These are phyloP conservation scores for Micropoecilia bifurca DNA, from an alignment of 2,797 vertebrate species.

Conservation along the genomic window DNA sequence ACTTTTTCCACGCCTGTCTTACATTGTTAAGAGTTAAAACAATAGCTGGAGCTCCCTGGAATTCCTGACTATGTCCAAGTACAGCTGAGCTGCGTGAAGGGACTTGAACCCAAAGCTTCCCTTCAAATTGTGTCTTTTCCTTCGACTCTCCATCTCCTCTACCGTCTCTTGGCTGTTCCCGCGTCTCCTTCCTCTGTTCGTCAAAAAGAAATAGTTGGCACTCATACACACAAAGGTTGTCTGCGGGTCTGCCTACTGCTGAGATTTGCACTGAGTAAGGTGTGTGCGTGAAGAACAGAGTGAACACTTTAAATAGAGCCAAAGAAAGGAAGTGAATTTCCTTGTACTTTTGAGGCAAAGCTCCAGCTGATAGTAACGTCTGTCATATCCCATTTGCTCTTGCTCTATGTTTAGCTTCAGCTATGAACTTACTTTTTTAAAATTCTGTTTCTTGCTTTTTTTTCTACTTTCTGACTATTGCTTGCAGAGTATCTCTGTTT, in stretches of 20 bases:
- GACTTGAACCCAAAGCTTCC: conserved; percentile 38
- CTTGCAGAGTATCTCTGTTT: not conserved
- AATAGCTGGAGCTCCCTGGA: conserved; percentile 6
- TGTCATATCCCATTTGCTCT: conserved; percentile 60
- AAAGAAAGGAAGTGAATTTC: conserved; percentile 60
- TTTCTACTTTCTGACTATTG: not conserved
- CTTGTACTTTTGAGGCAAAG: conserved; percentile 61
- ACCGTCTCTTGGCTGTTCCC: conserved; percentile 5
- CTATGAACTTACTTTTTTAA: not conserved
- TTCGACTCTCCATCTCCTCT: conserved; percentile 12
- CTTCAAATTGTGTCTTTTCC: conserved; percentile 36
- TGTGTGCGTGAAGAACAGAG: conserved; percentile 54
- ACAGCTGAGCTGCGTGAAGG: conserved; percentile 10
- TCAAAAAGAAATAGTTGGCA: conserved; percentile 19
- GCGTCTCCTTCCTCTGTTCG: conserved; percentile 10
- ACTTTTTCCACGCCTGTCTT: not conserved
- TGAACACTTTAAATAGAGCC: conserved; percentile 52
- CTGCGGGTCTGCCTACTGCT: conserved; percentile 41
- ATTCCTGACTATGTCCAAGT: conserved; percentile 18
- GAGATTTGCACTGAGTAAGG: conserved; percentile 34
- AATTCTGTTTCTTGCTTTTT: conserved; percentile 11
- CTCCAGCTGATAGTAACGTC: conserved; percentile 59
- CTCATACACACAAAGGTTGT: conserved; percentile 42
- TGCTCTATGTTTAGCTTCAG: conserved; percentile 37
- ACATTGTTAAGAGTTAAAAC: not conserved